Base-by-base conservation (phyloP, 2,888 invertebrate species). In the Trachelus tabidus region DNA sequence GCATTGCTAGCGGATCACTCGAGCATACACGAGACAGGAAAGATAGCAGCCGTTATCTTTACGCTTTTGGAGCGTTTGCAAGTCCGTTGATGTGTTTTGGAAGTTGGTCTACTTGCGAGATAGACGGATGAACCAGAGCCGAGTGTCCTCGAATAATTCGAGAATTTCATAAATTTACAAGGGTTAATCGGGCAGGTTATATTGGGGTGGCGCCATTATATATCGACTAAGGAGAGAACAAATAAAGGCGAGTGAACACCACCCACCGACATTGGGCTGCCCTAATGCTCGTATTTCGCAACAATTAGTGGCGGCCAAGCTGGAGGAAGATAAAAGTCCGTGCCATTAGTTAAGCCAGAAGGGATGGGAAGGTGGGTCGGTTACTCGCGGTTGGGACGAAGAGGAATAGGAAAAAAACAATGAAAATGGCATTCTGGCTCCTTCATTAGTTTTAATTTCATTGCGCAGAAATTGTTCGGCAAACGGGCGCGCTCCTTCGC, bases 291-390 rank as follows among this genome's bases (percentile, higher is more conserved):
- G 78, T 76, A 79, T 81, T 81, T 81, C 69, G 73, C 78, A 78
- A 78, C 75, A 80, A 79, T 81, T 81, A 81, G 79, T 76, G 78
- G 37, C 69, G 76, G 56, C 77, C 75, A 76, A 75, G 56, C 75
- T 34, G 37, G 77, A 77, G 76, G 31, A 79, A 79, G 80, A 81
- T 81, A 79, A 81, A 81, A 81, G 76, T 79, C 68, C 69, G 31
- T 34, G 71, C 68, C 79, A 79, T 81, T 79, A 75, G 77, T 80
- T 75, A 75, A 77, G 74, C 68, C 68, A n/a, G 71, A 15, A 31
- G 31, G 33, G 31, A 56, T 56, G 56, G 56, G 56, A 56, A 23
- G 56, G 23, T 56, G 2, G 56, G 56, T 2, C 23, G 56, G 56
- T 56, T 56, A 56, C 56, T 56, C 23, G 56, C 23, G 9, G 15